A percentile compares a stretch with the other conserved stretches of the same genome.
Evolutionary conservation across 2,797 vertebrate species (phyloP).

Genomic region (Chelmon rostratus): DNA sequence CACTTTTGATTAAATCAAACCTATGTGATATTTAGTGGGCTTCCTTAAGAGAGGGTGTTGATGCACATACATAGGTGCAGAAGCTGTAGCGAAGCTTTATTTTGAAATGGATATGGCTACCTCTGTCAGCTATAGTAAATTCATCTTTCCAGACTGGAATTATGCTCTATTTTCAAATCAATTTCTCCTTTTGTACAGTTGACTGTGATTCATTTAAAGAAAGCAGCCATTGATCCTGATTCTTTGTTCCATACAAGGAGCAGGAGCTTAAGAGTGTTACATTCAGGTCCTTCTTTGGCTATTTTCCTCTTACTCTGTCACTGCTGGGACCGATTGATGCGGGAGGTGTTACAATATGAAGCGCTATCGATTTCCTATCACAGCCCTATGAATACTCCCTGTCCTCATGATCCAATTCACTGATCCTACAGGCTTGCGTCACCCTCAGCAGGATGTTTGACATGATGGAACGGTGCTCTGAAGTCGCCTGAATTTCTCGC

Average conservation of each 20-base stretch:
- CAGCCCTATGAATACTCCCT: slow-evolving; percentile 63
- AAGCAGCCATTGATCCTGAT: slow-evolving; percentile 65
- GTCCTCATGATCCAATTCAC: slow-evolving; percentile 71
- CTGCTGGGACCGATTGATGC: slow-evolving; percentile 72
- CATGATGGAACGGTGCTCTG: slow-evolving; percentile 40
- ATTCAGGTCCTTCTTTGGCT: slow-evolving; percentile 53
- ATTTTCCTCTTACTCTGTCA: slow-evolving; percentile 63
- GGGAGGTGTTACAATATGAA: slow-evolving; percentile 74
- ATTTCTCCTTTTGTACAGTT: slow-evolving; percentile 62
- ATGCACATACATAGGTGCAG: neutral
- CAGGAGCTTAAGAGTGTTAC: slow-evolving; percentile 46
- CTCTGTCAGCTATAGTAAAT: slow-evolving; percentile 35
- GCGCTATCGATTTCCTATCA: slow-evolving; percentile 75
- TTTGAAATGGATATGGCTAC: slow-evolving; percentile 47
- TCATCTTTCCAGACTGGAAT: slow-evolving; percentile 53
- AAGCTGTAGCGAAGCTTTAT: slow-evolving; percentile 33
- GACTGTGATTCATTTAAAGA: slow-evolving; percentile 66
- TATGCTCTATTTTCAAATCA: slow-evolving; percentile 77
- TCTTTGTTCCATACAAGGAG: slow-evolving; percentile 61
- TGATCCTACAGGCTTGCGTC: slow-evolving; percentile 55
- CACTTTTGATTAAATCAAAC: slow-evolving; percentile 43
- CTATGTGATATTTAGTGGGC: neutral
- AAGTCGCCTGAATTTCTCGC: slow-evolving; percentile 17
- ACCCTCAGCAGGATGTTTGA: slow-evolving; percentile 49
- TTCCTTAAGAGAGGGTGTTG: slow-evolving; percentile 3